These are phyloP conservation scores for Sebastes cheni DNA, from an alignment of 2,797 vertebrate genomes.

Conservation along the genomic window DNA sequence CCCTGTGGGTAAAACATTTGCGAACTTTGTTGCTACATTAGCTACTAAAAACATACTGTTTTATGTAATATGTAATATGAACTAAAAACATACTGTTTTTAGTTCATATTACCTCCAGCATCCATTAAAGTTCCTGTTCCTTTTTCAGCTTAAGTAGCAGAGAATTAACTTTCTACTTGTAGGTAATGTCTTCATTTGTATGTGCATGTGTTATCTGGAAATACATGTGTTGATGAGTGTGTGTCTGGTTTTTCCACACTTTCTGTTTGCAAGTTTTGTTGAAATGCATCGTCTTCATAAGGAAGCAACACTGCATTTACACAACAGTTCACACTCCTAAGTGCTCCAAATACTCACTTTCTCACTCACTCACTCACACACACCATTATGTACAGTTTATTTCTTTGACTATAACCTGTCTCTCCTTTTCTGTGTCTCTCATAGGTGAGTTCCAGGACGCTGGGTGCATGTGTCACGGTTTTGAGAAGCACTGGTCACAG, in stretches of 20 bases:
- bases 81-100: too few species aligned
- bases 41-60: neutral
- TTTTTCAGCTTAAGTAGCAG: neutral
- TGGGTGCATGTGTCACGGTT: neutral
- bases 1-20: neutral
- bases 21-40: neutral
- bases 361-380: neutral
- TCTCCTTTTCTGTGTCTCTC: conserved; percentile 23
- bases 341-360: neutral
- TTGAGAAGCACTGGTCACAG: conserved; percentile 41
- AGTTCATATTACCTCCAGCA: neutral
- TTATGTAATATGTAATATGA: too few species aligned
- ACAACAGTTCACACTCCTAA: conserved; percentile 1
- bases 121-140: neutral
- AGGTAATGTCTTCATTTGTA: neutral
- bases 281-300: conserved; percentile 20
- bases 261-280: neutral
- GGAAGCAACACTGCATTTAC: neutral
- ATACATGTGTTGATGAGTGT: neutral
- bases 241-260: neutral
- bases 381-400: neutral
- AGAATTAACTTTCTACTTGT: neutral
- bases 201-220: neutral
- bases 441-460: conserved; percentile 69
- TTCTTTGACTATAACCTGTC: conserved; percentile 18